Evolutionary conservation across 2,113 vertebrate species (phyloP).

Genomic region (Passer domesticus): DNA sequence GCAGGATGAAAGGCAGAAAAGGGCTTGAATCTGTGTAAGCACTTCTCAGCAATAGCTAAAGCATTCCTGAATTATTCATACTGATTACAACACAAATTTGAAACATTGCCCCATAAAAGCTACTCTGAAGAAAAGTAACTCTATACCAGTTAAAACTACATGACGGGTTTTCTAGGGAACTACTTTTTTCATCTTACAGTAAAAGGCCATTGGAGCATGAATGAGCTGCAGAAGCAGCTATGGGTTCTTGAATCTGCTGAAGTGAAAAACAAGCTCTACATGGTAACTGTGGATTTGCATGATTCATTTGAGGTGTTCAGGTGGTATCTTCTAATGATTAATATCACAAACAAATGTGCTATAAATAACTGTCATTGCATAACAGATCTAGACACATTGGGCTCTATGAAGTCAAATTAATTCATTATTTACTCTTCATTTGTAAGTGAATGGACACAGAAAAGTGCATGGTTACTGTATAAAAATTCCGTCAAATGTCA

Average conservation of each 20-base stretch:
- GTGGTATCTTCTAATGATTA: neutral
- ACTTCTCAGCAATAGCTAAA: neutral
- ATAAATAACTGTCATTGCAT: neutral
- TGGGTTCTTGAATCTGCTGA: neutral
- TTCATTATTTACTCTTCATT: neutral
- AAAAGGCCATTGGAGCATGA: neutral
- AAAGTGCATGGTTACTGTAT: neutral
- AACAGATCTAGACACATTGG: neutral
- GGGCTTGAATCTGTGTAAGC: neutral
- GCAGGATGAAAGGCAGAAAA: neutral
- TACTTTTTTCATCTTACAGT: neutral
- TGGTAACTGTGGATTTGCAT: neutral
- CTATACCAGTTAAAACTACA: neutral
- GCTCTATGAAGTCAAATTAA: neutral
- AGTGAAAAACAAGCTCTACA: neutral
- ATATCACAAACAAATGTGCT: neutral
- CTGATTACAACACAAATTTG: neutral
- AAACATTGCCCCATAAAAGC: neutral
- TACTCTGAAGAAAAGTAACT: neutral
- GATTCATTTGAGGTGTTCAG: neutral
- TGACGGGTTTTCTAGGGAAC: neutral
- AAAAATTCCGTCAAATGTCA: neutral
- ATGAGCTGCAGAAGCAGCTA: neutral
- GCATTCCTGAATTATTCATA: neutral
- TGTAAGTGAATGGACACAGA: neutral